Conservation (phyloP, 1,140 invertebrate genomes). For the Pachypsylla venusta region DNA sequence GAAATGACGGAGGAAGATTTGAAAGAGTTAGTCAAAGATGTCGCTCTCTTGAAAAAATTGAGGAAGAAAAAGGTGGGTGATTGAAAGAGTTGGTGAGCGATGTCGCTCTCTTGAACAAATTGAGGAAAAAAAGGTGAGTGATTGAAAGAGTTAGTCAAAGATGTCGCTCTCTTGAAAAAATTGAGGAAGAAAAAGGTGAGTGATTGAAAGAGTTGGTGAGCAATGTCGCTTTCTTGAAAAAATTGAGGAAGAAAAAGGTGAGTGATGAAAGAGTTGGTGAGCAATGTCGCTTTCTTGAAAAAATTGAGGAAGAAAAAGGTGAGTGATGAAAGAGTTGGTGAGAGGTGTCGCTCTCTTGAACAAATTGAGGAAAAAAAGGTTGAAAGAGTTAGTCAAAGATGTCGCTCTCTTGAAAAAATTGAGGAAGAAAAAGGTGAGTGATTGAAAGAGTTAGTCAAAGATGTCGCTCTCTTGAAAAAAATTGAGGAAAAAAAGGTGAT, state of each 20-base stretch:
- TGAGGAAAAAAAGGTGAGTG: slow-evolving; percentile 38
- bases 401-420: slow-evolving; percentile 72
- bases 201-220: slow-evolving; percentile 58
- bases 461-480: slow-evolving; percentile 73
- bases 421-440: slow-evolving; percentile 59
- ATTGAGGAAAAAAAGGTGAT: slow-evolving; percentile 37
- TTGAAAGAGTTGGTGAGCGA: slow-evolving; percentile 70
- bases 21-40: slow-evolving; percentile 68
- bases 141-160: slow-evolving; percentile 68
- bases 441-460: slow-evolving; percentile 63
- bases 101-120: slow-evolving; percentile 67
- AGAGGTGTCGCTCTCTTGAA: slow-evolving; percentile 72
- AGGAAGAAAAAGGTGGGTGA: slow-evolving; percentile 59
- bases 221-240: slow-evolving; percentile 72
- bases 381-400: slow-evolving; percentile 71
- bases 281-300: slow-evolving; percentile 70
- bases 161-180: slow-evolving; percentile 73
- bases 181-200: slow-evolving; percentile 65
- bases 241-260: slow-evolving; percentile 40
- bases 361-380: slow-evolving; percentile 43
- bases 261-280: slow-evolving; percentile 62
- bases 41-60: slow-evolving; percentile 70
- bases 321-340: slow-evolving; percentile 48
- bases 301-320: slow-evolving; percentile 76
- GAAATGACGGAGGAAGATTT: slow-evolving; percentile 56